Evolutionary conservation across 2,113 vertebrate genomes (phyloP).

Genomic region (Hippocampus zosterae): DNA sequence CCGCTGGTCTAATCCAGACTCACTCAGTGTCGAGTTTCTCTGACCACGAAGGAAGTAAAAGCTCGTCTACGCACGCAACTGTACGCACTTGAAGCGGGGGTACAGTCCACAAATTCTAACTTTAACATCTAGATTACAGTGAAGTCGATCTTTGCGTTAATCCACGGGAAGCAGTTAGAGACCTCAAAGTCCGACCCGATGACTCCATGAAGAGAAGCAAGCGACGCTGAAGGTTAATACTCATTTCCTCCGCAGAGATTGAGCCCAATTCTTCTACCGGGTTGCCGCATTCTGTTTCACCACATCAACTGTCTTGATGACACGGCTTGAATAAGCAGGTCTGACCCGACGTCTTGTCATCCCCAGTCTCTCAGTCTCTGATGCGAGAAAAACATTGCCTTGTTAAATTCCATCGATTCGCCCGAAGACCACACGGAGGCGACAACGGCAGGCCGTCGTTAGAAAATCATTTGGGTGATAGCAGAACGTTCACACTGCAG

Average conservation of each 20-base stretch:
- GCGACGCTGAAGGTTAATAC: neutral
- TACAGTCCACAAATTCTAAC: constrained; percentile 29
- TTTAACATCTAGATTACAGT: constrained; percentile 18
- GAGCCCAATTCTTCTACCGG: neutral
- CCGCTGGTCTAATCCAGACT: constrained; percentile 18
- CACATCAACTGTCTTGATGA: neutral
- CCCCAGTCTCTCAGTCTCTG: constrained; percentile 4
- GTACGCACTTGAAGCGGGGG: neutral
- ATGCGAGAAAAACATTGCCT: constrained; percentile 47
- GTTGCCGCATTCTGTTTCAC: too few species aligned
- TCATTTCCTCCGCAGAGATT: neutral
- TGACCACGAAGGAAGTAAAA: neutral
- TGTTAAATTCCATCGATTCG: constrained; percentile 1
- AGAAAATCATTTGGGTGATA: neutral
- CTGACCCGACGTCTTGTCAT: constrained; percentile 36
- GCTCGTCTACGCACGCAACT: neutral
- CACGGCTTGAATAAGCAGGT: constrained; percentile 9
- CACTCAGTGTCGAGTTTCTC: constrained; percentile 8
- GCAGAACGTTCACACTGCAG: neutral
- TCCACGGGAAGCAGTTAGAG: constrained; percentile 36
- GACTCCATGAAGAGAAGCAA: constrained; percentile 29
- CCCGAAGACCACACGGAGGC: constrained; percentile 29
- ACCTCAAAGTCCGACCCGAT: constrained; percentile 36
- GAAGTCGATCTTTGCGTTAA: constrained; percentile 36
- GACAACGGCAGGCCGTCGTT: neutral